Conservation (phyloP, 2,888 invertebrate species). For the Folsomia candida region DNA sequence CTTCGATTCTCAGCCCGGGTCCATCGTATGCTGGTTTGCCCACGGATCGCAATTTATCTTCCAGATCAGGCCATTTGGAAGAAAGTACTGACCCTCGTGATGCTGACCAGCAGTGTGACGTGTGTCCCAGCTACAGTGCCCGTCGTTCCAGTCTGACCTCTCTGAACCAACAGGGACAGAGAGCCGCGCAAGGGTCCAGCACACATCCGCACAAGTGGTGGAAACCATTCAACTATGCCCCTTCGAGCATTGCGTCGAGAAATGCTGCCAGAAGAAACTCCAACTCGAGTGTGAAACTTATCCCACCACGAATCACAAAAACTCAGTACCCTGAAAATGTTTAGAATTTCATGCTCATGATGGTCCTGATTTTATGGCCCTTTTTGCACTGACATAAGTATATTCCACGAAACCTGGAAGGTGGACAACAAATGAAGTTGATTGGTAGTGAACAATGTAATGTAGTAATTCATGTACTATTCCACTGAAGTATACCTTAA, state of each 20-base stretch:
- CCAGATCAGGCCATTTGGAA: background rate
- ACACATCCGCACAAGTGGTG: conserved; percentile 47
- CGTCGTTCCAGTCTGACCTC: conserved; percentile 47
- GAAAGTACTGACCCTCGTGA: background rate
- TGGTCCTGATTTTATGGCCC: no score
- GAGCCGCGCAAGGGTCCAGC: conserved; percentile 4
- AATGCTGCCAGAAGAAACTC: conserved; percentile 30
- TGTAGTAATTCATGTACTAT: no score
- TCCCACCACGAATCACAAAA: conserved; percentile 43
- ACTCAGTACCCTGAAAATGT: conserved; percentile 50
- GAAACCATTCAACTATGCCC: conserved; percentile 49
- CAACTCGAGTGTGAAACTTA: conserved; percentile 30
- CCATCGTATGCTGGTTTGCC: background rate
- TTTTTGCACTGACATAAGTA: no score
- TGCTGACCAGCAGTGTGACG: conserved; percentile 30
- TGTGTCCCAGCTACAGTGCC: conserved; percentile 35
- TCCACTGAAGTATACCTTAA: no score
- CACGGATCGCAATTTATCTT: background rate
- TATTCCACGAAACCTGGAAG: no score
- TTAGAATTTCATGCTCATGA: conserved; percentile 17
- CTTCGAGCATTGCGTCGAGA: conserved; percentile 29
- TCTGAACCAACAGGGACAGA: conserved; percentile 18
- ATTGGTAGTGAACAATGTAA: no score
- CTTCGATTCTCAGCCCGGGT: conserved; percentile 25
- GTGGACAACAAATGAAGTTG: no score